Evolutionary conservation across 1,140 invertebrate species (phyloP).

Genomic region (Meloidogyne exigua): DNA sequence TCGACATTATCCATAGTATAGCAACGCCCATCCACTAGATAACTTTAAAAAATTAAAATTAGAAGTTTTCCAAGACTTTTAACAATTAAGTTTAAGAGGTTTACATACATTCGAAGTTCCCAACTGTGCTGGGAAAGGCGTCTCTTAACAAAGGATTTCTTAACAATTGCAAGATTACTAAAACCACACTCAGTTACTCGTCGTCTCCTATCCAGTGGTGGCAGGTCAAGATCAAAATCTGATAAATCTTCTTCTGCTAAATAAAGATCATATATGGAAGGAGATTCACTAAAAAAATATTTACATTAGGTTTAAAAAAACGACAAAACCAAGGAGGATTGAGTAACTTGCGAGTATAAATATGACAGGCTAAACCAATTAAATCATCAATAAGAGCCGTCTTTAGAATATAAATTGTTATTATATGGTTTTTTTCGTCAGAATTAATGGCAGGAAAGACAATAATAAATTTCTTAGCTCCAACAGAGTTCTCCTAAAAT

Average conservation of each 20-base stretch:
- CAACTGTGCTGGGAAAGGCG: neutral
- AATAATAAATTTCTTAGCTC: slow-evolving; percentile 17
- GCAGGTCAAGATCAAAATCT: slow-evolving; percentile 18
- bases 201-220: slow-evolving; percentile 16
- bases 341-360: neutral
- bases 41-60: slow-evolving; percentile 13
- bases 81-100: neutral
- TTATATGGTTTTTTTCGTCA: neutral
- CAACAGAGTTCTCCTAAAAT: neutral
- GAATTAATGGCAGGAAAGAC: slow-evolving; percentile 4
- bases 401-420: slow-evolving; percentile 8
- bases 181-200: slow-evolving; percentile 25
- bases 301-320: neutral
- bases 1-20: slow-evolving; percentile 9
- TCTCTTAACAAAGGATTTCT: neutral
- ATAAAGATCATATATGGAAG: slow-evolving; percentile 14
- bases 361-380: slow-evolving; percentile 18
- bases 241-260: slow-evolving; percentile 22
- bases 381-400: slow-evolving; percentile 18
- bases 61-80: neutral
- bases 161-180: slow-evolving; percentile 15
- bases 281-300: slow-evolving; percentile 5
- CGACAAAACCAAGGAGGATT: neutral
- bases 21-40: slow-evolving; percentile 17
- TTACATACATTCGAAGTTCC: neutral